phyloP scores from a whole-genome alignment of 2,113 vertebrate genomes.

The Stegostoma tigrinum region DNA sequence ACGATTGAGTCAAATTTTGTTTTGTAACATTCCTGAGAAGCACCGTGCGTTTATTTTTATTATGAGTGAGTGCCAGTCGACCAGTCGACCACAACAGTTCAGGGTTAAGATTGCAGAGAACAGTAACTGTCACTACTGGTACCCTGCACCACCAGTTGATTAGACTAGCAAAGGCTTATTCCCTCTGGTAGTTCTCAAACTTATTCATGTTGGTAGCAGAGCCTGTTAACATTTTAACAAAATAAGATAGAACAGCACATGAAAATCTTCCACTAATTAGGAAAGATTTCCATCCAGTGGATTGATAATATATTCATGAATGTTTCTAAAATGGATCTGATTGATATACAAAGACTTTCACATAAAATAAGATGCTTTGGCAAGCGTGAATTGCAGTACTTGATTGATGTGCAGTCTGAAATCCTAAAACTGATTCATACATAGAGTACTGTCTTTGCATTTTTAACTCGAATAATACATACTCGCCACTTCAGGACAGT shows the following conservation, averaged over 20 bases:
- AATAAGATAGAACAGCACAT: not conserved
- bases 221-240: not conserved
- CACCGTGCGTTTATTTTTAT: too few species aligned
- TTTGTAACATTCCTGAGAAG: too few species aligned
- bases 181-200: not conserved
- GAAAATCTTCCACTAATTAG: not conserved
- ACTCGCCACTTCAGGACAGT: too few species aligned
- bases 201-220: not conserved
- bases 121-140: not conserved
- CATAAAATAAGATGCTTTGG: not conserved
- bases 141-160: not conserved
- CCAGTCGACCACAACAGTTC: too few species aligned
- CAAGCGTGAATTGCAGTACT: not conserved
- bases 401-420: too few species aligned
- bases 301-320: not conserved
- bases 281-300: not conserved
- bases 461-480: too few species aligned
- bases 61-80: too few species aligned
- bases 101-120: too few species aligned
- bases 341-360: not conserved
- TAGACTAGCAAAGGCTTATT: not conserved
- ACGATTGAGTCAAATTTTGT: too few species aligned
- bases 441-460: too few species aligned
- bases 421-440: too few species aligned
- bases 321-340: not conserved